Percentiles rank a stretch among this genome's conserved stretches.
Conservation (phyloP, 92 coral and sea anemone species). For the Zoanthus solanderi region DNA sequence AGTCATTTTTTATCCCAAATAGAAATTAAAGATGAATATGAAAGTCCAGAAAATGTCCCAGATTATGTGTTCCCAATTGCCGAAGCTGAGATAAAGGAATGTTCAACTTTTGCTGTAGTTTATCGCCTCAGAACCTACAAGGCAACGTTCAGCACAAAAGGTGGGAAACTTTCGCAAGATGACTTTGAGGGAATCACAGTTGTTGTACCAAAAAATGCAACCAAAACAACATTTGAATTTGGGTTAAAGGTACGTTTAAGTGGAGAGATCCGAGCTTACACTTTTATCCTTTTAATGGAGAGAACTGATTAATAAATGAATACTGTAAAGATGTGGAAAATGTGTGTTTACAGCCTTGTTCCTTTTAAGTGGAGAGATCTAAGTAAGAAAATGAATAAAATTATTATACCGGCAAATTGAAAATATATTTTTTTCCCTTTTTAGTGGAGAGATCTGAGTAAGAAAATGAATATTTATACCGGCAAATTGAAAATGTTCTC, state of each 20-base stretch:
- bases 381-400: neutral
- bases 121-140: slow-evolving; percentile 25
- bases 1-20: neutral
- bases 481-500: too few species aligned
- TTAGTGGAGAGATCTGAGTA: too few species aligned
- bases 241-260: slow-evolving; percentile 18
- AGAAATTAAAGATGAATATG: slow-evolving; percentile 35
- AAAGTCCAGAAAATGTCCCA: neutral
- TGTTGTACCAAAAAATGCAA: slow-evolving; percentile 8
- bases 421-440: too few species aligned
- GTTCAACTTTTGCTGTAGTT: slow-evolving; percentile 34
- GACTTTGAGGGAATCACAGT: slow-evolving; percentile 25
- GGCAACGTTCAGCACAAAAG: neutral
- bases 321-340: too few species aligned
- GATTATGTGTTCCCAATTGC: slow-evolving; percentile 18
- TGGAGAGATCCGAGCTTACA: too few species aligned
- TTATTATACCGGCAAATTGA: too few species aligned
- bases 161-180: neutral
- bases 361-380: too few species aligned
- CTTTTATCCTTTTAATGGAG: neutral
- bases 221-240: neutral
- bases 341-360: too few species aligned
- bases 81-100: slow-evolving; percentile 8
- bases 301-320: neutral
- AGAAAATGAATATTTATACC: too few species aligned